A percentile compares a stretch with the other conserved stretches of the same genome.
Conservation (phyloP, 1,140 invertebrate genomes). For the Ceratitis capitata region DNA sequence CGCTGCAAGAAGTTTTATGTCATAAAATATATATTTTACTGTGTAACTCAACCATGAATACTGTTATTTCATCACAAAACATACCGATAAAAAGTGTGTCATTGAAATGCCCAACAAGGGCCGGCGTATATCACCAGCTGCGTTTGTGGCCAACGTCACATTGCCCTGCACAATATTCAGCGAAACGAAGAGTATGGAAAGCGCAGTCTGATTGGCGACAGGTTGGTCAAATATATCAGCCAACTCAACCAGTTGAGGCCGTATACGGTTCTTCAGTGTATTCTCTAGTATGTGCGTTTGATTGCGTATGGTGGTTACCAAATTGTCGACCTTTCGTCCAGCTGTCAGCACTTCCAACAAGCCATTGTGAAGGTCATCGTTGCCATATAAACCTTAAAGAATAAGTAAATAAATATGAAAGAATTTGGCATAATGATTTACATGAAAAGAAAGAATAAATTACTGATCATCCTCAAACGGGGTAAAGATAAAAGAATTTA, state of each 20-base stretch:
- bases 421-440: no score
- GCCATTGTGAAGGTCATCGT: conserved; percentile 92
- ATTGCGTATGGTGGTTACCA: conserved; percentile 79
- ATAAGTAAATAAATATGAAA: no score
- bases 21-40: neutral
- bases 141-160: conserved; percentile 74
- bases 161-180: conserved; percentile 76
- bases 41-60: neutral
- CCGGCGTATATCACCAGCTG: conserved; percentile 77
- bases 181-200: conserved; percentile 73
- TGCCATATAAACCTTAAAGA: conserved; percentile 81
- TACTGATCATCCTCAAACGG: no score
- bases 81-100: conserved; percentile 71
- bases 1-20: conserved; percentile 47
- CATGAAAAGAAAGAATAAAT: no score
- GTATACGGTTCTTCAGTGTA: conserved; percentile 74
- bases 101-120: conserved; percentile 76
- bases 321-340: conserved; percentile 79
- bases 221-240: conserved; percentile 79
- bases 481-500: no score
- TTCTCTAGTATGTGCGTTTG: conserved; percentile 73
- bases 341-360: conserved; percentile 81
- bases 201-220: conserved; percentile 77
- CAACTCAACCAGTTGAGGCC: conserved; percentile 74
- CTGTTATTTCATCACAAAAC: conserved; percentile 31